phyloP scores from a whole-genome alignment of 2,888 invertebrate genomes.

The Dicycla oo region DNA sequence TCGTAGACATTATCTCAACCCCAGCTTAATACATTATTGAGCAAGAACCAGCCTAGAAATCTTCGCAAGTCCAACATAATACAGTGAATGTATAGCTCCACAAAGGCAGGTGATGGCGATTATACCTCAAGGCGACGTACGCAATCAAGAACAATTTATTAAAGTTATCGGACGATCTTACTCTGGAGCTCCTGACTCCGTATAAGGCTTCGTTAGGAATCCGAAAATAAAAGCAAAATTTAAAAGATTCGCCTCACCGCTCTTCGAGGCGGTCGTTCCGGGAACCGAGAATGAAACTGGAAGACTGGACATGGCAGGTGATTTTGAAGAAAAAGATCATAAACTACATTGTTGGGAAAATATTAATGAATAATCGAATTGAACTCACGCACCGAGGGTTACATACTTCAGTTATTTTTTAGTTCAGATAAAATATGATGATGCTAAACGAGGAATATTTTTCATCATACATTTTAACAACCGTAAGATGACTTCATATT shows the following conservation, averaged over 20 bases:
- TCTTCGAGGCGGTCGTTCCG: conserved; percentile 47
- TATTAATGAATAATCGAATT: neutral
- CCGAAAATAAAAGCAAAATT: conserved; percentile 62
- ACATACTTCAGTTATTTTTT: no score
- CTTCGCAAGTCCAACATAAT: conserved; percentile 33
- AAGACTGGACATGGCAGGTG: conserved; percentile 54
- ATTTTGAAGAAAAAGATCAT: conserved; percentile 34
- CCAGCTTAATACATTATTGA: conserved; percentile 25
- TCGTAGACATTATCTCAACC: conserved; percentile 4
- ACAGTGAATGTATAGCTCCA: conserved; percentile 44
- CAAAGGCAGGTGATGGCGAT: conserved; percentile 53
- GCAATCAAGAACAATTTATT: conserved; percentile 64
- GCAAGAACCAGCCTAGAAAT: conserved; percentile 28
- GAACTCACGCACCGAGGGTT: no score
- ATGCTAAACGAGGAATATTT: no score
- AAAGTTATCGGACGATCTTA: conserved; percentile 61
- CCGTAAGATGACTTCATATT: no score
- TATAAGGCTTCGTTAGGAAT: conserved; percentile 60
- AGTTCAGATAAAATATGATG: no score
- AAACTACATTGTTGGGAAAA: neutral
- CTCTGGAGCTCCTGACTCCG: conserved; percentile 54
- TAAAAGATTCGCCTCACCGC: conserved; percentile 54
- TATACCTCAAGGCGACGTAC: conserved; percentile 47
- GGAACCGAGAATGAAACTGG: conserved; percentile 45
- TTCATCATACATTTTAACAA: no score